These are phyloP conservation scores for Dendrolimus kikuchii DNA, from an alignment of 1,140 invertebrate species.

Conservation along the genomic window DNA sequence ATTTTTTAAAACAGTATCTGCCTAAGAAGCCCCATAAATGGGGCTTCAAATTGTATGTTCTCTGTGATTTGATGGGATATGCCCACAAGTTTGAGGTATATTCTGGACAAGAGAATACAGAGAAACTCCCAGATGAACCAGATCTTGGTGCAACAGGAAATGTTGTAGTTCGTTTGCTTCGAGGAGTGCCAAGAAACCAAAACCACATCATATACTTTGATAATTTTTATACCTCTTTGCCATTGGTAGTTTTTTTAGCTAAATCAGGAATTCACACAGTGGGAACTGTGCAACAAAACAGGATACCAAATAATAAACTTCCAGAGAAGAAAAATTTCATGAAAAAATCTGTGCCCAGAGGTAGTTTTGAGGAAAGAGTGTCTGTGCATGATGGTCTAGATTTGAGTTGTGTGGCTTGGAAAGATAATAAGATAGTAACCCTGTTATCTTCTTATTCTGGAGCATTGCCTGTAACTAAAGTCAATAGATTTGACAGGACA, in stretches of 20 bases:
- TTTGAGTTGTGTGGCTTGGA: conserved; percentile 21
- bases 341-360: conserved; percentile 22
- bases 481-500: conserved; percentile 19
- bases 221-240: conserved; percentile 27
- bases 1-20: conserved; percentile 27
- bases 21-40: conserved; percentile 37
- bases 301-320: conserved; percentile 14
- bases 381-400: conserved; percentile 16
- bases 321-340: conserved; percentile 21
- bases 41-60: conserved; percentile 42
- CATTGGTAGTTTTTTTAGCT: conserved; percentile 21
- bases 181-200: conserved; percentile 20
- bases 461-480: conserved; percentile 21
- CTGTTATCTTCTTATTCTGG: conserved; percentile 24
- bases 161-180: conserved; percentile 25
- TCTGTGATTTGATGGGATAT: conserved; percentile 27
- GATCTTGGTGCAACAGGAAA: conserved; percentile 28
- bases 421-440: conserved; percentile 29
- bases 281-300: conserved; percentile 23
- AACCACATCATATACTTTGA: conserved; percentile 24
- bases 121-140: conserved; percentile 20
- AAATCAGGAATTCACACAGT: conserved; percentile 21
- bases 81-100: conserved; percentile 24
- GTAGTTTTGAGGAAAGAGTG: conserved; percentile 20
- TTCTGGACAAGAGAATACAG: conserved; percentile 21